A percentile compares a stretch with the other conserved stretches of the same genome.
phyloP scores from a whole-genome alignment of 2,113 vertebrate genomes.

The Hassar affinis region DNA sequence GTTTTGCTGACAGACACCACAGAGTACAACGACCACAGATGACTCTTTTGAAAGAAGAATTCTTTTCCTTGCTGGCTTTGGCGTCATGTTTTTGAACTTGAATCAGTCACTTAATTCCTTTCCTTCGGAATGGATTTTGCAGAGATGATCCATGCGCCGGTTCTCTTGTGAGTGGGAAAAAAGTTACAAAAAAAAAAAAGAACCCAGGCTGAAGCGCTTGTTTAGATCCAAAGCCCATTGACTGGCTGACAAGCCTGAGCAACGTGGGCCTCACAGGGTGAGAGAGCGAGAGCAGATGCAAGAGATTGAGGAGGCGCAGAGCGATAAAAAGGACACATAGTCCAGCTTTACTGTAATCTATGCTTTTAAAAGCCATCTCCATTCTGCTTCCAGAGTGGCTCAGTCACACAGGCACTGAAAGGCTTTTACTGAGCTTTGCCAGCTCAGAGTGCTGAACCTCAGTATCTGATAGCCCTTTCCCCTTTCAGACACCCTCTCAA shows the following conservation, averaged over 20 bases:
- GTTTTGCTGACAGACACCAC: constrained; percentile 37
- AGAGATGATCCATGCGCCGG: constrained; percentile 40
- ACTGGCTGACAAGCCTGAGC: constrained; percentile 63
- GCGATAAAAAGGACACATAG: constrained; percentile 62
- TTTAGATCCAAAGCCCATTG: constrained; percentile 68
- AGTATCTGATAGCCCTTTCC: constrained; percentile 75
- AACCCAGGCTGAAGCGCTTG: constrained; percentile 54
- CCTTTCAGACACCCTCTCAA: constrained; percentile 67
- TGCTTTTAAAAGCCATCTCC: constrained; percentile 65
- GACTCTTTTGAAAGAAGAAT: constrained; percentile 35
- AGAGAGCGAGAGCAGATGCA: constrained; percentile 51
- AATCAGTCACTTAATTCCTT: constrained; percentile 39
- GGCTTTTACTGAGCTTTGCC: constrained; percentile 63
- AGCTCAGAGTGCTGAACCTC: constrained; percentile 58
- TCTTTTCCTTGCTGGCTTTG: constrained; percentile 13
- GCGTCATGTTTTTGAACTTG: constrained; percentile 28
- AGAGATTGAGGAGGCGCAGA: constrained; percentile 59
- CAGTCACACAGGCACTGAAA: constrained; percentile 55
- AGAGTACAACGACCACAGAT: constrained; percentile 30
- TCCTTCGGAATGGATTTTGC: constrained; percentile 39
- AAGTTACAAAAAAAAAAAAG: constrained; percentile 29
- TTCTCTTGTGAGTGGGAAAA: constrained; percentile 60
- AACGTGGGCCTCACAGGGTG: constrained; percentile 55
- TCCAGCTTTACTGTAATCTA: constrained; percentile 65
- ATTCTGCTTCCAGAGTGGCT: constrained; percentile 56